Evolutionary conservation across 2,797 vertebrate species (phyloP), one percentile per base, ranked within the genome.

Genomic region (Spinibarbus caldwelli): DNA sequence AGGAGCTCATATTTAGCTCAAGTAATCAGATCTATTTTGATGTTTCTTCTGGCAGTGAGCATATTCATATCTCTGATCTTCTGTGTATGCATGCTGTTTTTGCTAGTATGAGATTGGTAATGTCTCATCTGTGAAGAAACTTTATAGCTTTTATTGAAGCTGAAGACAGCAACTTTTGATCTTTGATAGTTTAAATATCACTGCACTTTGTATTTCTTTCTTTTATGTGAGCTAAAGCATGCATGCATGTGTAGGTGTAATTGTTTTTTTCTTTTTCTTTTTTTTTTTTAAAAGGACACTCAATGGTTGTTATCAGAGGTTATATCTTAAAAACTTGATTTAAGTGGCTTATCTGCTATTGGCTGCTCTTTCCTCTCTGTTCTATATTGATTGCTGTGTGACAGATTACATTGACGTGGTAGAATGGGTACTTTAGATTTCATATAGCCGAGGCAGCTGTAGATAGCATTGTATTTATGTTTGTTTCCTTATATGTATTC

Each of bases 11-110:
- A 75, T 75, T 75, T 83, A 64, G 41, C 64, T 36, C 38, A 34
- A 82, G 70, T 83, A 73, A 82, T 82, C 80, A 82, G 54, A 82
- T 62, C 70, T 73, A 14, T 82, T 73, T 62, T 34, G 14, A 82
- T 73, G 80, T 82, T 72, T 82, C 26, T 41, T 82, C 38, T 62
- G 54, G 80, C 52, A 62, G 54, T 36, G 21, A 47, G 36, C 68
- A 64, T 73, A 43, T 80, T 59, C 34, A 47, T 47, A 41, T 80
- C n/a, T n/a, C n/a, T n/a, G n/a, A n/a, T n/a, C 43, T 70, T 80
- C 64, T 80, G 52, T 85, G 9, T 71, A 34, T 79, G 52, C 78
- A 45, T 73, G 68, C 38, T 62, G 19, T 21, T 59, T 62, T 82
- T 45, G 38, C 49, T 82, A 38, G n/a, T 64, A 47, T 57, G 52